Percentiles rank a stretch among this genome's conserved stretches.
Evolutionary conservation across 2,113 vertebrate genomes (phyloP).

Genomic region (Phylloscopus trochiloides): DNA sequence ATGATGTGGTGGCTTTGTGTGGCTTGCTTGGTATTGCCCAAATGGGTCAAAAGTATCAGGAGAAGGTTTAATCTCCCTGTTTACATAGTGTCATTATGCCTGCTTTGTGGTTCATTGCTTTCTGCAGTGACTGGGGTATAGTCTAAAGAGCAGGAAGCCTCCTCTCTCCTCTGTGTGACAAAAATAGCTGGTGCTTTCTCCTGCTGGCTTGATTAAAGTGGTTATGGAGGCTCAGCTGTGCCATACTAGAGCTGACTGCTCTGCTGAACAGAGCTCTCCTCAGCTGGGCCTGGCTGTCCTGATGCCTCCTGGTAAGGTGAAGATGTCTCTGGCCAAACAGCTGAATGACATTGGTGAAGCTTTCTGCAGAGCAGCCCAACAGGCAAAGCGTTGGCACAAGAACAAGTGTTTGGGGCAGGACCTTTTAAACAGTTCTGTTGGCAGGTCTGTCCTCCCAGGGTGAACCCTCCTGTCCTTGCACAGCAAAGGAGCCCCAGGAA

Average conservation of each 20-base stretch:
- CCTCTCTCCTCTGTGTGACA: neutral
- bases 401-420: neutral
- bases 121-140: neutral
- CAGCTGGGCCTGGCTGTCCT: neutral
- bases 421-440: neutral
- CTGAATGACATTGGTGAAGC: neutral
- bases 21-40: neutral
- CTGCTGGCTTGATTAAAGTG: neutral
- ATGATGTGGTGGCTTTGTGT: neutral
- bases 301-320: neutral
- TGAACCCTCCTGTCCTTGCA: accelerated
- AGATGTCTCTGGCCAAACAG: neutral
- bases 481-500: neutral
- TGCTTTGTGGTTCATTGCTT: constrained; percentile 3
- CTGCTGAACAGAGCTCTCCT: neutral
- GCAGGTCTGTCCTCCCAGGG: neutral
- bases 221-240: neutral
- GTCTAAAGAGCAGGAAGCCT: neutral
- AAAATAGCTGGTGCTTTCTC: neutral
- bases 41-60: neutral
- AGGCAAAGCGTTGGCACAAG: neutral
- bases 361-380: neutral
- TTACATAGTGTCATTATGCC: neutral
- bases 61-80: neutral
- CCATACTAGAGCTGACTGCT: neutral